Base-by-base conservation (phyloP, 2,797 vertebrate species). In the Oryzias dopingdopingensis region DNA sequence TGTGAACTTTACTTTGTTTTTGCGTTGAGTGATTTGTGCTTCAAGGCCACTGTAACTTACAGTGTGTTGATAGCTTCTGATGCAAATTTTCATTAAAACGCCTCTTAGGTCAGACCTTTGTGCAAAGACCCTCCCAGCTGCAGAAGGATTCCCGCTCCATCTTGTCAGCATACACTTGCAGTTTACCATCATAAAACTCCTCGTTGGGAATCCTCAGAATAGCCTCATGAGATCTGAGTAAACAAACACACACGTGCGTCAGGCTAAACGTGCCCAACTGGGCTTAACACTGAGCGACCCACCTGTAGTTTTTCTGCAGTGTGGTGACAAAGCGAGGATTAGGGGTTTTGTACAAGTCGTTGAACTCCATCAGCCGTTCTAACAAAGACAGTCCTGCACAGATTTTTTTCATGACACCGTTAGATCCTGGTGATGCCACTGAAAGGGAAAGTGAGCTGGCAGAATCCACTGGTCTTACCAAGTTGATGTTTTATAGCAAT, bases 291-390 rank as follows among this genome's bases (percentile, higher is more conserved):
- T 5, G 14, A 62, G 41, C 50, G 1, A 41, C 1, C 1, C 68
- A 97, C 96, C 96, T 96, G 92, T 98, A 98, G 86, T 98, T 98
- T 10, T 84, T 90, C 18, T 97, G 91, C 64, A 98, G 92, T 76
- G 96, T 98, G 75, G 95, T 98, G 77, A 98, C 94, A 17, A 93
- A 96, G 67, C 88, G 84, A 0, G 86, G 58, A 76, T 95, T 10
- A 8, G 92, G 97, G 41, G 88, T 81, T 1, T 91, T 74, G 77
- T 98, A 98, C 5, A 96, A 77, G 16, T 84, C 0, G 37, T 94
- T 95, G 15, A 90, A 65, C 49, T 65, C 88, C 91, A 98, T 97
- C 74, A 98, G 91, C 59, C 96, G 91, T 88, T 98, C 96, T 60
- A 98, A 89, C 76, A 98, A 79, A 0, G 96, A 98, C 54, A 90